Conservation (phyloP, 2,113 vertebrate species). For the Sciurus niger region DNA sequence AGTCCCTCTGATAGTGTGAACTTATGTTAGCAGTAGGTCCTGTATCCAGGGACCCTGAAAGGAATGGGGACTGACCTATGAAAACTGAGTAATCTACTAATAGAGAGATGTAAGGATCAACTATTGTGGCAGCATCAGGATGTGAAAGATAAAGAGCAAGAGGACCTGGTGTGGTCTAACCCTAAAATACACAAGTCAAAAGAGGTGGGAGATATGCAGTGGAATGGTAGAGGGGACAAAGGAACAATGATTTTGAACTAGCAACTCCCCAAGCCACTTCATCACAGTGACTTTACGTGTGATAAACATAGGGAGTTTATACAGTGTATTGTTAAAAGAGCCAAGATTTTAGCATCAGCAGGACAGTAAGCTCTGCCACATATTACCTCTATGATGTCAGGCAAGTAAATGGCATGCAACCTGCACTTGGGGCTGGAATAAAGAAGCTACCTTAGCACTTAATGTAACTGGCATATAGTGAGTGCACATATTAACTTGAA, state of each 20-base stretch:
- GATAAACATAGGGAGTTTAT: neutral
- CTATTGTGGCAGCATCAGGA: neutral
- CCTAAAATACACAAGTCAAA: neutral
- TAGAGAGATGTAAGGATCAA: neutral
- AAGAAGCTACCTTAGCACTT: neutral
- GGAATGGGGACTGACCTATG: neutral
- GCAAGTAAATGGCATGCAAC: neutral
- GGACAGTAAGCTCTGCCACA: neutral
- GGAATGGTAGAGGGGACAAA: neutral
- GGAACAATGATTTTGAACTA: neutral
- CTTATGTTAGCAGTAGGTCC: neutral
- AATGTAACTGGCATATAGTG: neutral
- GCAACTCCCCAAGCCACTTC: neutral
- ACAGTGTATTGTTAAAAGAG: neutral
- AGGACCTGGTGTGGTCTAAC: neutral
- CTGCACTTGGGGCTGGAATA: neutral
- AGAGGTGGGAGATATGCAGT: neutral
- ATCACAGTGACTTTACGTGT: neutral
- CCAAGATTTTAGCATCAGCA: neutral
- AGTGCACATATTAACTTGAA: neutral
- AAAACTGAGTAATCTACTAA: neutral
- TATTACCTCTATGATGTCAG: neutral
- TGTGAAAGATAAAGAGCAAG: neutral
- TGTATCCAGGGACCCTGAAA: neutral
- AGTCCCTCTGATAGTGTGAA: neutral